A percentile compares a stretch with the other conserved stretches of the same genome.
phyloP scores from a whole-genome alignment of 2,113 vertebrate genomes.

The Cochlearius cochlearius region DNA sequence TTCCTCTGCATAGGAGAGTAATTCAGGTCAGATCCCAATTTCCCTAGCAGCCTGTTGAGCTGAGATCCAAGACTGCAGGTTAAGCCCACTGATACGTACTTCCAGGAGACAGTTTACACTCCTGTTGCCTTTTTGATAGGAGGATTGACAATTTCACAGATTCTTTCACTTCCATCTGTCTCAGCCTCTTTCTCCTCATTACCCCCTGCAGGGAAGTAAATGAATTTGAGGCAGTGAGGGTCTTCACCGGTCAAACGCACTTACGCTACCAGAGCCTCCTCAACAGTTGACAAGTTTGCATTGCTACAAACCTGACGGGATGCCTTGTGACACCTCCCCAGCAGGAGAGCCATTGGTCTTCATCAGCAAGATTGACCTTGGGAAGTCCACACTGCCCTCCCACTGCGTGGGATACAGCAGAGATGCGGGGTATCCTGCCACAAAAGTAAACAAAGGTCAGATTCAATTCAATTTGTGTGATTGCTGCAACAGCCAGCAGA shows the following conservation, averaged over 20 bases:
- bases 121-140: background rate
- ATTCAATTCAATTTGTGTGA: background rate
- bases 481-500: background rate
- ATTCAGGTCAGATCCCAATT: background rate
- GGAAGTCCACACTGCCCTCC: background rate
- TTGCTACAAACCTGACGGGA: background rate
- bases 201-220: constrained; percentile 43
- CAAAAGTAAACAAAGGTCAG: background rate
- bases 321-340: constrained; percentile 17
- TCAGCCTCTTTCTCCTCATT: background rate
- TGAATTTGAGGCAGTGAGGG: background rate
- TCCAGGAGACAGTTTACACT: background rate
- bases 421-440: background rate
- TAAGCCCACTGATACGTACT: background rate
- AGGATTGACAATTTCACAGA: constrained; percentile 30
- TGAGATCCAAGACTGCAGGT: background rate
- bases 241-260: background rate
- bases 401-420: background rate
- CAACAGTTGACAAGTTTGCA: background rate
- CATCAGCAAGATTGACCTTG: constrained; percentile 17
- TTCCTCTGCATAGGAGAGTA: background rate
- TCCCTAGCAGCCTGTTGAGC: background rate
- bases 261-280: background rate
- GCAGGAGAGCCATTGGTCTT: constrained; percentile 9
- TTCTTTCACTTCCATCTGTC: constrained; percentile 17